Conservation (phyloP, 2,113 vertebrate genomes). For the Stomatorhinus ivindoensis region DNA sequence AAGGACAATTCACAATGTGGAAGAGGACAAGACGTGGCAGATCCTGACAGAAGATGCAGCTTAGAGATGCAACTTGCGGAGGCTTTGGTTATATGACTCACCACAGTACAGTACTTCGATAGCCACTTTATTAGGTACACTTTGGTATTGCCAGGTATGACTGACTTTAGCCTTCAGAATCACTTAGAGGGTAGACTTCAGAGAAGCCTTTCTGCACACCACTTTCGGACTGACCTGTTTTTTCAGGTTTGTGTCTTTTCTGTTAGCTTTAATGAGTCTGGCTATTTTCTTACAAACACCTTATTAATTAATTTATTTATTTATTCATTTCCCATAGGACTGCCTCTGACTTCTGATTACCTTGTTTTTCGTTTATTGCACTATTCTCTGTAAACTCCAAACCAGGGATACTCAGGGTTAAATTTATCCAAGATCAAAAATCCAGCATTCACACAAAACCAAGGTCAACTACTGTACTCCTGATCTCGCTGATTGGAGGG, state of each 20-base stretch:
- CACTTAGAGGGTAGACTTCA: background rate
- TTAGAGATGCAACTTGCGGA: background rate
- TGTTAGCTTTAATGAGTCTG: background rate
- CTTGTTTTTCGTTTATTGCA: background rate
- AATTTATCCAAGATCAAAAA: background rate
- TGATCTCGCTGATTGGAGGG: background rate
- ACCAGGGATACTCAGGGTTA: background rate
- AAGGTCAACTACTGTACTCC: too few species aligned
- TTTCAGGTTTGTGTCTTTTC: background rate
- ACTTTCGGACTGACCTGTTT: background rate
- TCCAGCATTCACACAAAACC: background rate
- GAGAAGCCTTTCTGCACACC: background rate
- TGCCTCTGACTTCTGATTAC: background rate
- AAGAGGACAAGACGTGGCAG: background rate
- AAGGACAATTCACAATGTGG: background rate
- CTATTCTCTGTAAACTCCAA: background rate
- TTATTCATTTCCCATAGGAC: background rate
- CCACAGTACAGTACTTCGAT: background rate
- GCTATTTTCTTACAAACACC: background rate
- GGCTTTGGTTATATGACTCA: background rate
- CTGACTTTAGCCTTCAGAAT: background rate
- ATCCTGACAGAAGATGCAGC: background rate
- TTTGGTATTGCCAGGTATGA: background rate
- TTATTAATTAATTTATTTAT: background rate
- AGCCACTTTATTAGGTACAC: background rate